These are phyloP conservation scores for Aradophagus sp. DNA, from an alignment of 1,140 invertebrate genomes.

Conservation along the genomic window DNA sequence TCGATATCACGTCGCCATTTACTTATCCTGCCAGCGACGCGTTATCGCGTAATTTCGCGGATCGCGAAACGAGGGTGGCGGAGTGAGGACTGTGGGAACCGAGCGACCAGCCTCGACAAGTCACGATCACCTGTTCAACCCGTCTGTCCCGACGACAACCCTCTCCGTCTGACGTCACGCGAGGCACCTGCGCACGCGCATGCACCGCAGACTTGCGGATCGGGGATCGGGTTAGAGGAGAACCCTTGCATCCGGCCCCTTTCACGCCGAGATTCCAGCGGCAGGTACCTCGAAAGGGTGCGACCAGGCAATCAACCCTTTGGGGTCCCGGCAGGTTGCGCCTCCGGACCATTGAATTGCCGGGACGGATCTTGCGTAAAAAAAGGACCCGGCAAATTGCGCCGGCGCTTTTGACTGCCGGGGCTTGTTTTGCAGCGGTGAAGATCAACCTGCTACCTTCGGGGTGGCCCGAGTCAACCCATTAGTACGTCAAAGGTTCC, in stretches of 20 bases:
- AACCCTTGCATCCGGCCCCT: conserved; percentile 59
- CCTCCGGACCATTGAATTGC: too few relatives aligned
- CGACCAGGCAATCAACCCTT: conserved; percentile 65
- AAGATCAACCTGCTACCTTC: too few relatives aligned
- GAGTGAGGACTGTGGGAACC: not conserved
- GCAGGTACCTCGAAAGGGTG: conserved; percentile 61
- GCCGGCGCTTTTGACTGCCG: conserved; percentile 3
- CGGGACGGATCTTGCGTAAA: too few relatives aligned
- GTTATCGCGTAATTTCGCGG: conserved; percentile 12
- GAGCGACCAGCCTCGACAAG: conserved; percentile 51
- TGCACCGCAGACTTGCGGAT: conserved; percentile 49
- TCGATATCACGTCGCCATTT: too few relatives aligned
- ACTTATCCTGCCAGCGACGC: not conserved
- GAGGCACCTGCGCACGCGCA: conserved; percentile 49
- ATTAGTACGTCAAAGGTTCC: conserved; percentile 10
- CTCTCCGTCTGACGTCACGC: conserved; percentile 28
- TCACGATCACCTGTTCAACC: conserved; percentile 61
- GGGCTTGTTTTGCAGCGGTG: too few relatives aligned
- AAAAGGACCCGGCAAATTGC: not conserved
- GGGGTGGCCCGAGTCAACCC: conserved; percentile 50
- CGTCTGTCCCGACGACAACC: conserved; percentile 51
- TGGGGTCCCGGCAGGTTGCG: conserved; percentile 38
- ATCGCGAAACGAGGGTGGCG: too few relatives aligned
- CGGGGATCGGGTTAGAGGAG: conserved; percentile 59
- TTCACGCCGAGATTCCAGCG: conserved; percentile 17